Evolutionary conservation across 2,113 vertebrate species (phyloP), one percentile per base, ranked within the genome.

Genomic region (Osmerus eperlanus): DNA sequence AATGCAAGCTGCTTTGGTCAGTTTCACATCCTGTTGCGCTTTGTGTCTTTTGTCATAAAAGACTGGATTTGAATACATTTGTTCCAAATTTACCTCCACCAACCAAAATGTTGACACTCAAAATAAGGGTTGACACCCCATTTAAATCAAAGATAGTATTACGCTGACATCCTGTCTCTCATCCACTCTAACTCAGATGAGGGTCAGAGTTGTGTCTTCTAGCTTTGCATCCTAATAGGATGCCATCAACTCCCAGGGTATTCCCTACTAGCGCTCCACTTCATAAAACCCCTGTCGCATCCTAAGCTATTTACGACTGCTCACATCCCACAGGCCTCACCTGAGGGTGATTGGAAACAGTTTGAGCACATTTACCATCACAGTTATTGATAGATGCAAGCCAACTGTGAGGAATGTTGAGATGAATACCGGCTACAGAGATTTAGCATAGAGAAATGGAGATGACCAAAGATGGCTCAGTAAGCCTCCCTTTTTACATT

Each of bases 321-420:
- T 64, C n/a, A 8, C 16, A 4, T 73, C 52, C 14, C 62, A 72
- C 74, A 72, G 16, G 29, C 41, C 53, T 16, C 19, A n/a, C 67
- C 60, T 73, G 36, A 47, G 51, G 71, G 54, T 73, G 68, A 78
- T 47, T 64, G 59, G 18, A 74, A 81, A 47, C 79, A 61, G 70
- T 76, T 72, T 79, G 23, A 55, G 63, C 60, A 25, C 62, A 70
- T 78, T 81, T 72, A 78, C 65, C 72, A 75, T 75, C 63, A 56
- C 71, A 29, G 54, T 52, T 62, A 54, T 77, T 83, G 70, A 73
- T 75, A 18, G 52, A 76, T 55, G 60, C 64, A 62, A 78, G 58
- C 59, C 54, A 71, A 80, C 67, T 51, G 53, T 12, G 9, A 47
- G 60, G 14, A 6, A 7, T 62, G 15, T 62, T 62, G 19, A 28